Evolutionary conservation across 2,797 vertebrate genomes (phyloP), one percentile per base, ranked within the genome.

Genomic region (Benthosema pterotum): DNA sequence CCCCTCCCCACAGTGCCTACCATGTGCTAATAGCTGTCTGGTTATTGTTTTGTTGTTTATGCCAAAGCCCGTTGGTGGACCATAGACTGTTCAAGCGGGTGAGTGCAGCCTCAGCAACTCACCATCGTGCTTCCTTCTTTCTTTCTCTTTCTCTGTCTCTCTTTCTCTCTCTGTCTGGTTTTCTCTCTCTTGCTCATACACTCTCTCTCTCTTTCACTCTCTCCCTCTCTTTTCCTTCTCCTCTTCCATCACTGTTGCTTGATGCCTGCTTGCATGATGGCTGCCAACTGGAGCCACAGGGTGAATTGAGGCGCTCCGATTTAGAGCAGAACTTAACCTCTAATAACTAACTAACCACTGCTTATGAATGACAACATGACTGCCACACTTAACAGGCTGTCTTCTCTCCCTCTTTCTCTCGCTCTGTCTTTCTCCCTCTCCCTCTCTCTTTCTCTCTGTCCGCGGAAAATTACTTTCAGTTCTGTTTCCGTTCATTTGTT

Each of bases 51-150:
- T 97, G 95, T 96, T 95, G 93, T 96, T 93, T 92, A 93, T 90
- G 95, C 93, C 90, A 98, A 11, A 99, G 98, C 98, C 97, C 98
- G 92, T 97, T 98, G 96, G 96, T 97, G 98, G 98, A 99, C 96
- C 98, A 95, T 98, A 98, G 98, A 95, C 97, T 97, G 96, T 99
- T 96, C 97, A 96, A 96, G 96, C 96, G 97, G 97, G 98, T 99
- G 98, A 99, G 98, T 99, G 92, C 94, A 96, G 96, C 93, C 95
- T 97, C 93, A 98, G 96, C 95, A 92, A 95, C 94, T 93, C 93
- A 95, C 94, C 94, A 38, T 89, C 80, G 84, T 90, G 79, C 84
- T 70, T 79, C 19, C 63, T 91, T 89, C 83, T 92, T 70, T 84
- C 65, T 80, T 48, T 63, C 54, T 60, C 46, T 60, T 3, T 19